Evolutionary conservation across 2,113 vertebrate species (phyloP), one percentile per base, ranked within the genome.

Genomic region (Poeciliopsis prolifica): DNA sequence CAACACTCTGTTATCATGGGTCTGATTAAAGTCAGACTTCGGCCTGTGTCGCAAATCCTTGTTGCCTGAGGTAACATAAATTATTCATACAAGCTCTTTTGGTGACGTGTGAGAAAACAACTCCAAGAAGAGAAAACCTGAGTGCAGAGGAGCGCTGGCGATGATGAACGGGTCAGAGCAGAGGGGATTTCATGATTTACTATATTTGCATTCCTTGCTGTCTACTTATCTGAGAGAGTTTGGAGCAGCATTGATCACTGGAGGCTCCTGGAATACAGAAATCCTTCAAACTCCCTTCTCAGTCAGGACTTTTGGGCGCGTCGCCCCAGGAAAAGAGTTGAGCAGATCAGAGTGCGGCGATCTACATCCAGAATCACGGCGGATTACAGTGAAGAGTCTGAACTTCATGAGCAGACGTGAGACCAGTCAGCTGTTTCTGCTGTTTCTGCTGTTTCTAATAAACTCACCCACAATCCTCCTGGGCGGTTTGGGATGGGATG

Each of bases 151-250:
- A 64, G 73, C 61, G 60, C 19, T 44, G 66, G 68, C 65, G 79
- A 70, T 85, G 86, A 91, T 88, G 79, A 89, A 75, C 85, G 81
- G 85, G 87, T 88, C 84, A 72, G 74, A 75, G 35, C 74, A 22
- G 72, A 0, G 35, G 79, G 78, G 35, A 40, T 61, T 67, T 67
- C 66, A n/a, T 28, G 14, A 68, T 74, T 35, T 54, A 44, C 37
- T 67, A 33, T 40, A 79, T 91, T 86, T 84, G 79, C 67, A 83
- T 85, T 67, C 78, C 61, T 30, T 72, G 51, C 79, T 64, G 51
- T 75, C 76, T 64, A 71, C 81, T 83, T 76, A 68, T 80, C 31
- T 72, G 72, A 69, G 58, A 72, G 70, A 3, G 62, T 30, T 66
- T 68, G 69, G 3, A 68, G 62, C 78, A 40, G 70, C 85, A 83